Evolutionary conservation across 2,888 invertebrate genomes (phyloP).

Genomic region (Azorinus chamasolen): DNA sequence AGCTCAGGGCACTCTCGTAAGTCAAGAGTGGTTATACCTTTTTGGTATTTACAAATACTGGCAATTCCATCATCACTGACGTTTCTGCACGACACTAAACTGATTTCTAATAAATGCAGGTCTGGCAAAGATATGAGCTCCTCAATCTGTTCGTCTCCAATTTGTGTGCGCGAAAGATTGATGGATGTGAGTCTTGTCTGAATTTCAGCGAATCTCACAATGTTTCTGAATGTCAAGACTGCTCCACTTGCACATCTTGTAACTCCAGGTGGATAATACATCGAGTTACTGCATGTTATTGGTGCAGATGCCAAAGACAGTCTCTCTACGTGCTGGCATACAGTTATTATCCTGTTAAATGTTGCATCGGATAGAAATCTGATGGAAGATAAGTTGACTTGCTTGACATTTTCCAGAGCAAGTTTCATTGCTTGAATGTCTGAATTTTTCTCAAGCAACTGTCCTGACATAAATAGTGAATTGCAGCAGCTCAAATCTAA

Average conservation of each 20-base stretch:
- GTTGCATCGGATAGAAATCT: conserved; percentile 92
- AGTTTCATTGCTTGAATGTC: conserved; percentile 84
- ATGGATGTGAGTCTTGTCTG: conserved; percentile 89
- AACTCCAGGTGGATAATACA: conserved; percentile 86
- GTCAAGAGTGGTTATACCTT: conserved; percentile 88
- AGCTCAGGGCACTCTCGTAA: conserved; percentile 90
- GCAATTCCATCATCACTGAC: conserved; percentile 89
- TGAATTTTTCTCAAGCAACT: conserved; percentile 89
- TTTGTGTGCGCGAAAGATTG: conserved; percentile 90
- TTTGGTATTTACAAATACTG: conserved; percentile 88
- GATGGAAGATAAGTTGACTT: conserved; percentile 90
- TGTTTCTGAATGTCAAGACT: conserved; percentile 91
- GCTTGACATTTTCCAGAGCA: conserved; percentile 87
- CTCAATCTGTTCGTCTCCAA: conserved; percentile 90
- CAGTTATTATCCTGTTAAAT: conserved; percentile 89
- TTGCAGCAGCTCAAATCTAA: conserved; percentile 90
- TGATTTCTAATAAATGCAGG: conserved; percentile 88
- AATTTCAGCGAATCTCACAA: conserved; percentile 88
- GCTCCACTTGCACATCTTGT: conserved; percentile 88
- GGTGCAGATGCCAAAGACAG: conserved; percentile 90
- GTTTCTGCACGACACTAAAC: conserved; percentile 89
- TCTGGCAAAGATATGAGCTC: conserved; percentile 88
- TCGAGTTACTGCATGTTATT: conserved; percentile 91
- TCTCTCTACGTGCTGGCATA: conserved; percentile 89
- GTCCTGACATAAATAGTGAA: conserved; percentile 92